Conservation (phyloP, 2,888 invertebrate species). For the Choreutis nemorana region DNA sequence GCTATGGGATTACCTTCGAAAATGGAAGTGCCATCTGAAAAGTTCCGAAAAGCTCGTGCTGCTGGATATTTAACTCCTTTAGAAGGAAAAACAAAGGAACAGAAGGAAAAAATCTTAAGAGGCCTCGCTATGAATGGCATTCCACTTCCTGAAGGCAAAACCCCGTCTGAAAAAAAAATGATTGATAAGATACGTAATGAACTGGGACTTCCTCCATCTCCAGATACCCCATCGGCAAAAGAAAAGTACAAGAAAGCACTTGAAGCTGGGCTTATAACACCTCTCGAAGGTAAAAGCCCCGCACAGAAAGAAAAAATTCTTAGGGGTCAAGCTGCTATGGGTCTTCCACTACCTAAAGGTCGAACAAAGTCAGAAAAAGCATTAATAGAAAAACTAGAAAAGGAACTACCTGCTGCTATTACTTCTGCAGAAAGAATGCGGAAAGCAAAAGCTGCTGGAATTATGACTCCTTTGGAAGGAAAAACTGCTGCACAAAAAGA, state of each 20-base stretch:
- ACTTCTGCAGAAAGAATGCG: slow-evolving; percentile 1
- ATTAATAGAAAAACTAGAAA: slow-evolving; percentile 15
- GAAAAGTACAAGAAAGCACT: slow-evolving; percentile 18
- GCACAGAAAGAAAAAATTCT: slow-evolving; percentile 17
- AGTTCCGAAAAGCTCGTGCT: slow-evolving; percentile 15
- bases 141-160: slow-evolving; percentile 17
- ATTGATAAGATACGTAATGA: slow-evolving; percentile 9
- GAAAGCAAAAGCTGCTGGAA: slow-evolving; percentile 16
- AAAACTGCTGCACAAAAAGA: slow-evolving; percentile 11
- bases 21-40: slow-evolving; percentile 14
- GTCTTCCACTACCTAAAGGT: slow-evolving; percentile 17
- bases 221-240: slow-evolving; percentile 14
- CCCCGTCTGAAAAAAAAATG: slow-evolving; percentile 17
- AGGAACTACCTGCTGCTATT: background rate
- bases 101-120: slow-evolving; percentile 26
- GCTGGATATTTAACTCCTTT: slow-evolving; percentile 22
- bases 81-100: slow-evolving; percentile 19
- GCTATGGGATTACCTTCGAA: slow-evolving; percentile 14
- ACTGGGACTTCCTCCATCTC: slow-evolving; percentile 10
- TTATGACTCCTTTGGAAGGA: slow-evolving; percentile 15
- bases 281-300: slow-evolving; percentile 21
- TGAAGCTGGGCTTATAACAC: slow-evolving; percentile 19
- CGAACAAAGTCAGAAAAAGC: slow-evolving; percentile 16
- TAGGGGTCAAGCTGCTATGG: slow-evolving; percentile 12
- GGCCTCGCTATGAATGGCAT: slow-evolving; percentile 16